Evolutionary conservation across 64 coral and sea anemone genomes (phyloP), one percentile per base, ranked within the genome.

Genomic region (Orbicella faveolata): DNA sequence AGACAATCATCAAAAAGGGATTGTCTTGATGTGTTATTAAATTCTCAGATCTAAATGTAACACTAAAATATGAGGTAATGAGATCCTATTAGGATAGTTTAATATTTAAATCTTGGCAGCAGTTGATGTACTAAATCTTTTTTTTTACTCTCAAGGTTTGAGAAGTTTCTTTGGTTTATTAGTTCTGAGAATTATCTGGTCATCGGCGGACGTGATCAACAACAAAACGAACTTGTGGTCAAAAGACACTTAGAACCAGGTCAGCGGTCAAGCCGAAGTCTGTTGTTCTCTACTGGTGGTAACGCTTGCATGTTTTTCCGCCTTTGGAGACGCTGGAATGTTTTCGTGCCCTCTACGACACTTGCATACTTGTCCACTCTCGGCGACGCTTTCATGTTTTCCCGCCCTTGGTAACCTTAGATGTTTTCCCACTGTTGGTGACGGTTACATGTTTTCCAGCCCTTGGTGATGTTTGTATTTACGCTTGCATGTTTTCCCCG

Each of bases 161-260:
- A 98, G 76, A 98, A 98, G 79, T 98, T 98, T 61, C 78, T 90
- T 20, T 98, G 96, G 96, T 98, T 92, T 33, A 91, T 98, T 41
- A 98, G 93, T 41, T 91, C 96, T 18, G 96, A 98, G 79, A 98
- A 98, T 74, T 98, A 95, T 66, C 25, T 98, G n/a, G 80, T 98
- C 19, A 98, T 98, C 51, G 96, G 96, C 14, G 96, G 96, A 25
- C 78, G 96, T 65, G 96, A 98, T 81, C 96, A 98, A 76, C 96
- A 98, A 36, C 96, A 98, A 77, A 98, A 98, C 20, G 96, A 98
- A 81, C 74, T 98, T 57, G 90, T 98, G 9, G 96, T 98, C 6
- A 98, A 98, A 75, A 75, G 96, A 52, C 94, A 98, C 70, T 72
- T 98, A 14, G 89, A 87, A 25, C 93, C 88, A 90, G 93, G 96